These are phyloP conservation scores for Drosophila punjabiensis DNA, from an alignment of 1,140 invertebrate genomes.

Conservation along the genomic window DNA sequence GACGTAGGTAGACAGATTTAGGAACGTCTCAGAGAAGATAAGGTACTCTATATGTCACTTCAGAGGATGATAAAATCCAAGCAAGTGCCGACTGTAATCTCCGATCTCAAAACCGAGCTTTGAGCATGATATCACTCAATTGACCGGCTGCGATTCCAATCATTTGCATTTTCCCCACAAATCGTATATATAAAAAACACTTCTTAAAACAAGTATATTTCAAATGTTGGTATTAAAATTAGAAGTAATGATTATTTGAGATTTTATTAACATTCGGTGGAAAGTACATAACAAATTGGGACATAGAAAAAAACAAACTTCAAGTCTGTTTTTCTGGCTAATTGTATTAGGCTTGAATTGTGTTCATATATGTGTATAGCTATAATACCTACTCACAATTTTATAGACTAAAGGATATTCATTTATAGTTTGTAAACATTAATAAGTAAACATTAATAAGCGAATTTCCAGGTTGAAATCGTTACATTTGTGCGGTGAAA, in stretches of 20 bases:
- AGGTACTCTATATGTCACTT: conserved; percentile 35
- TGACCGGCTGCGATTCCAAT: no score
- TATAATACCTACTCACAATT: no score
- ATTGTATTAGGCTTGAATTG: no score
- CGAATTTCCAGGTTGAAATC: no score
- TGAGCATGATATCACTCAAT: conserved; percentile 10
- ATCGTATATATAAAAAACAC: not conserved
- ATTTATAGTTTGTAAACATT: not conserved
- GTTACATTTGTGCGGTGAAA: no score
- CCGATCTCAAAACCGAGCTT: not conserved
- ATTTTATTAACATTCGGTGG: not conserved
- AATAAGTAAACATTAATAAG: no score
- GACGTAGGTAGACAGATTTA: conserved; percentile 35
- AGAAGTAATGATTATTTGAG: not conserved
- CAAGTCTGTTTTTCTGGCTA: not conserved
- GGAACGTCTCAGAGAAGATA: conserved; percentile 6
- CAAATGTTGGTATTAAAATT: no score
- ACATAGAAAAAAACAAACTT: not conserved
- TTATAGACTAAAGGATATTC: not conserved
- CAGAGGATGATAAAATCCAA: conserved; percentile 22
- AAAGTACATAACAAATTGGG: not conserved
- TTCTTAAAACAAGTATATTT: not conserved
- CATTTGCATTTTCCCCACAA: not conserved
- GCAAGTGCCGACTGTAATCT: conserved; percentile 1
- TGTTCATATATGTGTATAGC: no score